Evolutionary conservation across 2,113 vertebrate species (phyloP), one percentile per base, ranked within the genome.

Genomic region (Tragelaphus strepsiceros): DNA sequence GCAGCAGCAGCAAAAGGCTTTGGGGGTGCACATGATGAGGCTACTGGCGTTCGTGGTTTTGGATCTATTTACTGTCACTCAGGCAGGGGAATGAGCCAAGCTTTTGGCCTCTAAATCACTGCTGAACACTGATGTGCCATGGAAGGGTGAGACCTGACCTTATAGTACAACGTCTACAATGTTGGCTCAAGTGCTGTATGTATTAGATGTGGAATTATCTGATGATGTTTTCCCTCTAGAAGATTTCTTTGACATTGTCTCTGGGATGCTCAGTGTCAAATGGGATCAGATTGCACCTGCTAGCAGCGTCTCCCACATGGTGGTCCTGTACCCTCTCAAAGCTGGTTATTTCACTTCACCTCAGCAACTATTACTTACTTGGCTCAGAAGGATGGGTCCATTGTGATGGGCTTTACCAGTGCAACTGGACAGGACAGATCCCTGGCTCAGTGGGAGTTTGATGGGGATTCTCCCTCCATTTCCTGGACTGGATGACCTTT

Each of bases 381-480:
- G 71, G 35, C 22, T 43, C 71, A 74, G 35, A 21, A 74, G 71
- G 21, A 74, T 74, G 35, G 71, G 71, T 74, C 11, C 6, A 0
- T 43, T 74, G 71, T 74, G 99, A 98, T 99, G 16, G 99, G 99
- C 14, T 99, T 99, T 96, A 99, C 99, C 71, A 99, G 99, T 2
- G 99, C 99, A 4, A 99, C 99, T 0, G 99, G 99, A 19, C 99
- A 99, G 97, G 99, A 99, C 16, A 99, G 99, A 3, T 99, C 99
- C 97, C 98, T 99, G 96, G 99, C 99, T 30, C 99, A 99, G 98
- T 97, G 99, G 0, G 99, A 99, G 97, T 99, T 99, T 4, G 99
- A 99, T 97, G 99, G 21, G 99, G 99, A 77, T 99, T 99, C 98
- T 99, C 99, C 2, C 99, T 99, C 1, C 99, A 99, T 92, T 99